Evolutionary conservation across 2,888 invertebrate genomes (phyloP), one percentile per base, ranked within the genome.

Genomic region (Cheilosia vernalis): DNA sequence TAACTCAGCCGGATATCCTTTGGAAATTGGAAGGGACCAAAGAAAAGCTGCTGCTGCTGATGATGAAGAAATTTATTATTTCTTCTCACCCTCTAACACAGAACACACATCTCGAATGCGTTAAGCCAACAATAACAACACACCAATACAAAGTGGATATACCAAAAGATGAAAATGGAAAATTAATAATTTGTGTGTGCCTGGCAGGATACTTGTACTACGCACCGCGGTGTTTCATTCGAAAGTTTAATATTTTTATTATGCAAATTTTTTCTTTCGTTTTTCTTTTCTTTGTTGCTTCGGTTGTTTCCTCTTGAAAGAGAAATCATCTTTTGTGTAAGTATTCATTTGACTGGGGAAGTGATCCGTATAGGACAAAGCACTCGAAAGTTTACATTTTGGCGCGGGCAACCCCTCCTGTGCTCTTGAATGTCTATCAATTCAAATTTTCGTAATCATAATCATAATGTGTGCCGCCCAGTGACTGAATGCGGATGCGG

Each of bases 231-330:
- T 79, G 40, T 64, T 73, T 44, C 67, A 79, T 70, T 74, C 76
- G 64, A 76, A 85, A 76, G 80, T 85, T 85, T 85, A 85, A 85
- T 85, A 85, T 85, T 85, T 85, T 85, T 80, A 85, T 80, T 85
- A 85, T 85, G 84, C 80, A 85, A 85, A 85, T 84, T 79, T 58
- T 51, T 58, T 56, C 60, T 17, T 7, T 19, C n/a, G 3, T 64
- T 64, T 37, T 40, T 53, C 3, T 21, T 49, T 37, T 55, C n/a
- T 55, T 49, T 64, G 40, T 51, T 51, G 51, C 42, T 53, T 51
- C 33, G 42, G 70, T 63, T 77, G 55, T 66, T 77, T 70, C 72
- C 82, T 82, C 61, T 77, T 66, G 55, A 67, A 73, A 64, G 69
- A 70, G 49, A 66, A 85, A 85, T 85, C 64, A 80, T 74, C 80